Percentiles rank a stretch among this genome's conserved stretches.
Evolutionary conservation across 1,140 invertebrate genomes (phyloP).

Genomic region (Euwallacea fornicatus): DNA sequence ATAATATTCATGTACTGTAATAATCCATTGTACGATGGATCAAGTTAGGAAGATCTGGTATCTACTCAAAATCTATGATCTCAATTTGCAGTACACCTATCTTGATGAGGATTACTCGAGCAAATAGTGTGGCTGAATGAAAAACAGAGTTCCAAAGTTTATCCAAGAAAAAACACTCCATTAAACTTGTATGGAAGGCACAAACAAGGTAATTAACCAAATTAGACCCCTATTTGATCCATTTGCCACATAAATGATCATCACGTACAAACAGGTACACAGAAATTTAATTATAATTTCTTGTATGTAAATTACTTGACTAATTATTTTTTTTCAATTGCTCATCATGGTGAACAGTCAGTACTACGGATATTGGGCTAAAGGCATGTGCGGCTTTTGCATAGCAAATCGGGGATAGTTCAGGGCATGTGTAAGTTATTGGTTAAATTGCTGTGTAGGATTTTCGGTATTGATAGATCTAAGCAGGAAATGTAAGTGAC

Average conservation of each 20-base stretch:
- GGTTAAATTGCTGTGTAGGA: neutral
- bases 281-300: constrained; percentile 27
- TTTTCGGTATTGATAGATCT: neutral
- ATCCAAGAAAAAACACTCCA: neutral
- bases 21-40: too few relatives aligned
- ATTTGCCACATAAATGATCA: constrained; percentile 13
- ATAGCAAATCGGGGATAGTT: neutral
- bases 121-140: too few relatives aligned
- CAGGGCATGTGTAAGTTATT: constrained; percentile 3
- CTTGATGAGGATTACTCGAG: too few relatives aligned
- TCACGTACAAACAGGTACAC: constrained; percentile 21
- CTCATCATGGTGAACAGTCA: too few relatives aligned
- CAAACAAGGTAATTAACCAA: constrained; percentile 22
- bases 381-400: neutral
- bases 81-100: too few relatives aligned
- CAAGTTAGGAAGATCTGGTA: too few relatives aligned
- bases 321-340: constrained; percentile 14
- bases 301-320: constrained; percentile 15
- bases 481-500: constrained; percentile 4
- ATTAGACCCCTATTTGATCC: constrained; percentile 12
- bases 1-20: too few relatives aligned
- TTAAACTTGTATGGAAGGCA: neutral
- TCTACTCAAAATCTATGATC: too few relatives aligned
- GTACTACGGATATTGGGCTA: too few relatives aligned
- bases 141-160: neutral